A percentile compares a stretch with the other conserved stretches of the same genome.
These are phyloP conservation scores for Mycetomoellerius zeteki DNA, from an alignment of 1,140 invertebrate species.

Conservation along the genomic window DNA sequence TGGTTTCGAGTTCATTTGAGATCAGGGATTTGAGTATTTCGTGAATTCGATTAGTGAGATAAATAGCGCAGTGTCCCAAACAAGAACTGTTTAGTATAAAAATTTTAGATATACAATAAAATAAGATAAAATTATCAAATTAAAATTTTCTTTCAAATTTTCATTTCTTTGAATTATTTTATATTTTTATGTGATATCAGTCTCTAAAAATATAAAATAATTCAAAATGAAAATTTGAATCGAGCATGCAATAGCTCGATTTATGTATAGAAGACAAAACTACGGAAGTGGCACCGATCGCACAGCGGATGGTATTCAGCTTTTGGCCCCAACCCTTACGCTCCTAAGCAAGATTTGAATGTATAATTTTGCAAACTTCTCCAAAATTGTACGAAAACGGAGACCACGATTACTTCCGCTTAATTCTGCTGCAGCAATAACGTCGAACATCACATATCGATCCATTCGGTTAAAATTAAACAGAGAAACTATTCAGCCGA, in stretches of 20 bases:
- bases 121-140: conserved; percentile 10
- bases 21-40: conserved; percentile 4
- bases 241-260: too few species aligned
- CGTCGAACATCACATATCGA: conserved; percentile 18
- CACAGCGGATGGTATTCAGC: neutral
- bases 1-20: conserved; percentile 33
- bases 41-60: neutral
- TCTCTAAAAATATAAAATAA: neutral
- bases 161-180: neutral
- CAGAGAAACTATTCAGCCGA: conserved; percentile 39
- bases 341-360: conserved; percentile 19
- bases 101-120: neutral
- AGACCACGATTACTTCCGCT: conserved; percentile 39
- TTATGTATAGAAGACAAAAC: neutral
- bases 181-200: neutral
- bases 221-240: too few species aligned
- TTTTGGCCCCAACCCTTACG: neutral
- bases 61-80: neutral
- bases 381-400: neutral
- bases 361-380: conserved; percentile 51
- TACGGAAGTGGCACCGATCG: neutral
- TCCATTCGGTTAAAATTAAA: conserved; percentile 47
- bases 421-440: conserved; percentile 39
- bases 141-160: neutral
- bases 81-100: neutral